These are phyloP conservation scores for Melieria picta DNA, from an alignment of 2,888 invertebrate species.

Conservation along the genomic window DNA sequence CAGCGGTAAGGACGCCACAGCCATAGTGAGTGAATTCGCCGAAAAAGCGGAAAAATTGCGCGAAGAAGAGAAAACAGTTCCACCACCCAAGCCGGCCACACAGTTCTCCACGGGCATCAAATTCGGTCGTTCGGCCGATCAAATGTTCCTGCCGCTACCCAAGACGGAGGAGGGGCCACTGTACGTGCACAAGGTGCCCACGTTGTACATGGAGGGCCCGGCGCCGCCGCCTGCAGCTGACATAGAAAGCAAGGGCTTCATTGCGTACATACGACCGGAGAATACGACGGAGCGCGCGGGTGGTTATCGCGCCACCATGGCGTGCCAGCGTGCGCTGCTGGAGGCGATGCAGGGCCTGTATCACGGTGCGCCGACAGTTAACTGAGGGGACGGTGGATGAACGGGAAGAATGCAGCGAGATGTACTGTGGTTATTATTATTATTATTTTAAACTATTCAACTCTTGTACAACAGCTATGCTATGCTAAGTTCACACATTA, in stretches of 20 bases:
- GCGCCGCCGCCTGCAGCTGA: constrained; percentile 73
- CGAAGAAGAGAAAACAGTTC: constrained; percentile 68
- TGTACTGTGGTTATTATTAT: too few species aligned
- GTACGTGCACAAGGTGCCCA: constrained; percentile 74
- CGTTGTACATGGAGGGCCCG: constrained; percentile 78
- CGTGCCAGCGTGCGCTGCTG: constrained; percentile 87
- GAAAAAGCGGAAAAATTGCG: constrained; percentile 75
- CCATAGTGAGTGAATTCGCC: constrained; percentile 85
- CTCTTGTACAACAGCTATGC: too few species aligned
- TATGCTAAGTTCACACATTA: too few species aligned
- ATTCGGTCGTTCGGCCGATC: constrained; percentile 74
- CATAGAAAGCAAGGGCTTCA: constrained; percentile 75
- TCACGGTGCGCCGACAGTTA: constrained; percentile 47
- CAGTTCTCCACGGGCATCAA: constrained; percentile 90
- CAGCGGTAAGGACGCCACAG: constrained; percentile 88
- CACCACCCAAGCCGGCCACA: constrained; percentile 67
- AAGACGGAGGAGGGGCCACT: constrained; percentile 81
- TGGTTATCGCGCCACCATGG: constrained; percentile 84
- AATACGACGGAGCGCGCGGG: constrained; percentile 83
- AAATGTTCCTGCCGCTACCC: constrained; percentile 75
- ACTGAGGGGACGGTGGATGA: constrained; percentile 5
- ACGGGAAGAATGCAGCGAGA: too few species aligned
- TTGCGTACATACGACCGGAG: constrained; percentile 80
- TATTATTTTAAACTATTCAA: too few species aligned
- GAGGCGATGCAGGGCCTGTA: constrained; percentile 84